Percentiles rank a stretch among this genome's conserved stretches.
phyloP scores from a whole-genome alignment of 2,113 vertebrate species.

The Xenus cinereus region DNA sequence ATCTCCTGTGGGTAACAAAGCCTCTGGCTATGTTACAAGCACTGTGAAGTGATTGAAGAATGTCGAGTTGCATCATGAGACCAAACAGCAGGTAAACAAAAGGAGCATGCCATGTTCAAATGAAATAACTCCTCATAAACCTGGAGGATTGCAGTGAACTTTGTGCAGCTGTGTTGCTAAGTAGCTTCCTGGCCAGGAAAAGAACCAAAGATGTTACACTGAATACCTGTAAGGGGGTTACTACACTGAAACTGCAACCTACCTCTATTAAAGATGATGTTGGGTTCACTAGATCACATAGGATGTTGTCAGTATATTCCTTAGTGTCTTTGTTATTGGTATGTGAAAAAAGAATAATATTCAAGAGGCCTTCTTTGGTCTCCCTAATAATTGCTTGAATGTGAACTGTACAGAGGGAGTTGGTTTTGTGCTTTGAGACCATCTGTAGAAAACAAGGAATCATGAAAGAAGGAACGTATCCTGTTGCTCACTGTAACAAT shows the following conservation, averaged over 20 bases:
- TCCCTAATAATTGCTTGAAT: background rate
- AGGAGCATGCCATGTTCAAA: background rate
- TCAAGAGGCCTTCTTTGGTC: background rate
- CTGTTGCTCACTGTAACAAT: background rate
- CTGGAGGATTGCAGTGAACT: background rate
- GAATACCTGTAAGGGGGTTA: background rate
- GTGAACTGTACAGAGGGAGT: background rate
- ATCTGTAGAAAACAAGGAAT: background rate
- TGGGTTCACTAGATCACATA: background rate
- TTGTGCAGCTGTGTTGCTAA: background rate
- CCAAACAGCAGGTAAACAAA: constrained; percentile 33
- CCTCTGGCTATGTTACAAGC: background rate
- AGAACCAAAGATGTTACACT: background rate
- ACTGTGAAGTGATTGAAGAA: background rate
- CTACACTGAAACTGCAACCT: background rate
- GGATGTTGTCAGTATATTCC: background rate
- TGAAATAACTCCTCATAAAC: background rate
- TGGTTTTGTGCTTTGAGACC: background rate
- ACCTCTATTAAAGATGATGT: background rate
- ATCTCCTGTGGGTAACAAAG: background rate
- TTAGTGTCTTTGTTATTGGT: background rate
- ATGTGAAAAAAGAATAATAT: background rate
- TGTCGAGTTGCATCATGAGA: background rate
- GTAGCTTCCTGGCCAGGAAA: background rate
- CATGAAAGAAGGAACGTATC: background rate